Evolutionary conservation across 2,888 invertebrate species (phyloP), one percentile per base, ranked within the genome.

Genomic region (Dasypolia templi): DNA sequence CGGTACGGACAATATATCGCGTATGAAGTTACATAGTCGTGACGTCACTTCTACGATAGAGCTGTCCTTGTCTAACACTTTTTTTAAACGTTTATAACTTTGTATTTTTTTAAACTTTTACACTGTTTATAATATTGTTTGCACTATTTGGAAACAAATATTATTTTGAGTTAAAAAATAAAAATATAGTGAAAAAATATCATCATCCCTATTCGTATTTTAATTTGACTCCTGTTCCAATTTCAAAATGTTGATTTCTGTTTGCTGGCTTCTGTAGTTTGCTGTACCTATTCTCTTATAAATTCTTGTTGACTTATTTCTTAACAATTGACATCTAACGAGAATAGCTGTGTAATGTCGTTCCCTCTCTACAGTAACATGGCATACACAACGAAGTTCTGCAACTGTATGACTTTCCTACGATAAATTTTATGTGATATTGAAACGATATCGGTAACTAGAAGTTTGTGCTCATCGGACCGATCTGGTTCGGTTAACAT

Each of bases 401-500:
- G n/a, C 29, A 69, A 22, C 9, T 32, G 29, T 26, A 44, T 49
- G 14, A 49, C 5, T 72, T 72, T 12, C 9, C 51, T 14, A 26
- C n/a, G 19, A 19, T 26, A 19, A 1, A 42, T 51, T 55, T 12
- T 42, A n/a, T n/a, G n/a, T 9, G 4, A 44, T 44, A n/a, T 6
- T 5, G 2, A 44, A 29, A 59, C 42, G 32, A 32, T 53, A 53
- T 32, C 19, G 4, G 14, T 55, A 39, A 46, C 39, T 19, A 42
- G 9, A 58, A 65, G 42, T 75, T 32, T 55, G 35, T 55, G 17
- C 39, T 46, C 39, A 49, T 22, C 7, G 19, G 14, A 22, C 17
- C 26, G n/a, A 55, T 32, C 26, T 39, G 22, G 35, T 77, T 55
- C 53, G 22, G n/a, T 39, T 58, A 56, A 32, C 29, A 49, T n/a